A percentile compares a stretch with the other conserved stretches of the same genome.
Conservation (phyloP, 2,113 vertebrate genomes). For the Synodontis membranacea region DNA sequence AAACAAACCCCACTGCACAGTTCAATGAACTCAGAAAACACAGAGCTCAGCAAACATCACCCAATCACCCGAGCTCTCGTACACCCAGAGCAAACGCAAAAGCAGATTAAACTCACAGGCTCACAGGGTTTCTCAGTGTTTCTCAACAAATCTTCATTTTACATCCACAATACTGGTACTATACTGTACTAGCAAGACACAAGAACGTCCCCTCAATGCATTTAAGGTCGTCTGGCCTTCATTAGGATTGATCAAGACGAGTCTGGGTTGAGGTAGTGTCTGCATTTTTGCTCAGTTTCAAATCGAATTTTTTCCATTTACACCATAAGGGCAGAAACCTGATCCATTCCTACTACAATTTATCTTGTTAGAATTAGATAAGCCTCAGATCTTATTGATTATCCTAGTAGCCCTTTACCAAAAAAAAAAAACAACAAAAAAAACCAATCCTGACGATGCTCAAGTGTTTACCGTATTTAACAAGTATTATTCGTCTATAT, state of each 20-base stretch:
- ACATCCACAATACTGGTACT: neutral
- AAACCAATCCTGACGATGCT: neutral
- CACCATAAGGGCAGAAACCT: neutral
- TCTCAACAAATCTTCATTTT: too few species aligned
- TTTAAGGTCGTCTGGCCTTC: neutral
- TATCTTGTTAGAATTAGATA: neutral
- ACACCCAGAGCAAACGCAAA: conserved; percentile 8
- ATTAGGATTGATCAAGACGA: neutral
- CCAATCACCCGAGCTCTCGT: neutral
- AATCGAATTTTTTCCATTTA: neutral
- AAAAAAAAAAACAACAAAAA: neutral
- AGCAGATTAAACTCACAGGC: neutral
- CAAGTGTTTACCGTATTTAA: too few species aligned
- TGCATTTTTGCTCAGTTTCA: neutral
- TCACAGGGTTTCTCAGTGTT: too few species aligned
- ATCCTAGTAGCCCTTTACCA: neutral
- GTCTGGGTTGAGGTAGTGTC: neutral
- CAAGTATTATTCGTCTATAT: neutral
- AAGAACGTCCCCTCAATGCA: neutral
- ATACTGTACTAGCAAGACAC: neutral
- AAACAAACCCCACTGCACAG: conserved; percentile 41
- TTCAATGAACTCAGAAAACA: conserved; percentile 51
- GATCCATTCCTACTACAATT: neutral
- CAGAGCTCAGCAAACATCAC: conserved; percentile 46
- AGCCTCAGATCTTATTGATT: neutral